A percentile compares a stretch with the other conserved stretches of the same genome.
Evolutionary conservation across 2,797 vertebrate species (phyloP).

Genomic region (Smutsia gigantea): DNA sequence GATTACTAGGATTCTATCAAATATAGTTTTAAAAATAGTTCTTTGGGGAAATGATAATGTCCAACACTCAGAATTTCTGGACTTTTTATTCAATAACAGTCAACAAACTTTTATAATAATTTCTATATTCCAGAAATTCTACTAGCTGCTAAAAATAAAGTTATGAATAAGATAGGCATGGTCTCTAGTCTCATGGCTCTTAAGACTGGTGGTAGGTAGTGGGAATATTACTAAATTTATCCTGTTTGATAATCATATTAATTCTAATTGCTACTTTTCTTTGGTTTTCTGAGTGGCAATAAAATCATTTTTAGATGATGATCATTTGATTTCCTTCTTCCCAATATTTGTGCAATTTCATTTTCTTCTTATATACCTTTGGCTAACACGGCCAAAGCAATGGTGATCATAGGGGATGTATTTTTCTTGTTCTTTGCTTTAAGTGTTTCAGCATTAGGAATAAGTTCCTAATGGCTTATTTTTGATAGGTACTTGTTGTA

Average conservation of each 20-base stretch:
- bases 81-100: not conserved
- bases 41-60: not conserved
- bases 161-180: not conserved
- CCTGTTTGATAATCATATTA: not conserved
- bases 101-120: not conserved
- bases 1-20: not conserved
- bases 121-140: not conserved
- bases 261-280: not conserved
- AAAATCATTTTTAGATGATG: not conserved
- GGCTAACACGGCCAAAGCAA: not conserved
- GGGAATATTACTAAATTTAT: not conserved
- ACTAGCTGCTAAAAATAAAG: not conserved
- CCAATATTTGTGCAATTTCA: slow-evolving; percentile 18
- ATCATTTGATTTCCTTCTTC: slow-evolving; percentile 5
- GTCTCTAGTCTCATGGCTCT: not conserved
- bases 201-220: not conserved
- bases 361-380: not conserved
- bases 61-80: not conserved
- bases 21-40: not conserved
- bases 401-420: not conserved
- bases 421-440: slow-evolving; percentile 14
- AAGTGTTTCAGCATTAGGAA: not conserved
- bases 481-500: not conserved
- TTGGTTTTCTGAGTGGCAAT: not conserved
- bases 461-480: not conserved